A percentile compares a stretch with the other conserved stretches of the same genome.
phyloP scores from a whole-genome alignment of 2,797 vertebrate species.

The Semaprochilodus insignis region DNA sequence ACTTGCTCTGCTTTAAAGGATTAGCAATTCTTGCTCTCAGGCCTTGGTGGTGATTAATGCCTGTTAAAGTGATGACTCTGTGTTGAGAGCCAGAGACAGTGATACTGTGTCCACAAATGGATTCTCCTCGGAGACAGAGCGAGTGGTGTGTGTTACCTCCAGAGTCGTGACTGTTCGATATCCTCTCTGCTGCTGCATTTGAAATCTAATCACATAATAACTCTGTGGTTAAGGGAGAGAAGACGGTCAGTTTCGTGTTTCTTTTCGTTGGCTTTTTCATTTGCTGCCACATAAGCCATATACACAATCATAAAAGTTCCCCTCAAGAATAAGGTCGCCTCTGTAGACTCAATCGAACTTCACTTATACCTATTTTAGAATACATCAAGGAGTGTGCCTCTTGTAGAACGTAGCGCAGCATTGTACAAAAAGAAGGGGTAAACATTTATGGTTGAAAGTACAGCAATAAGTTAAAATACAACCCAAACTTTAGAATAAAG shows the following conservation, averaged over 20 bases:
- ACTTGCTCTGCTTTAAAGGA: neutral
- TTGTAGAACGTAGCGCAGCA: too few species aligned
- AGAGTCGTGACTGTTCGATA: slow-evolving; percentile 29
- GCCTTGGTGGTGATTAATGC: neutral
- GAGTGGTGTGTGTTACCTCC: slow-evolving; percentile 9
- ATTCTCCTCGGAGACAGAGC: slow-evolving; percentile 12
- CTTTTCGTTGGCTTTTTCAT: neutral
- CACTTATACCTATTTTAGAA: too few species aligned
- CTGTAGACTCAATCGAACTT: too few species aligned
- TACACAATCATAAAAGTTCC: neutral
- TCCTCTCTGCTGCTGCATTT: slow-evolving; percentile 16
- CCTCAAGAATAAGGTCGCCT: neutral
- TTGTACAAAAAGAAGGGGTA: too few species aligned
- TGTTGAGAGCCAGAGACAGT: neutral
- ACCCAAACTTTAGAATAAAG: too few species aligned
- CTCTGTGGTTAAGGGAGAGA: neutral
- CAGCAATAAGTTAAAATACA: too few species aligned
- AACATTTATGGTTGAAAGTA: too few species aligned
- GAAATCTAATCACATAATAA: slow-evolving; percentile 34
- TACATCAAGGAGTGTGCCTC: too few species aligned
- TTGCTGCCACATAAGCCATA: neutral
- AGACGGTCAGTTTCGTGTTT: neutral
- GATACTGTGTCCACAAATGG: neutral
- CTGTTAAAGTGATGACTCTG: neutral
- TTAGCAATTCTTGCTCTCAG: neutral